These are phyloP conservation scores for Drosophila meridiana DNA, from an alignment of 2,888 invertebrate genomes.

Conservation along the genomic window DNA sequence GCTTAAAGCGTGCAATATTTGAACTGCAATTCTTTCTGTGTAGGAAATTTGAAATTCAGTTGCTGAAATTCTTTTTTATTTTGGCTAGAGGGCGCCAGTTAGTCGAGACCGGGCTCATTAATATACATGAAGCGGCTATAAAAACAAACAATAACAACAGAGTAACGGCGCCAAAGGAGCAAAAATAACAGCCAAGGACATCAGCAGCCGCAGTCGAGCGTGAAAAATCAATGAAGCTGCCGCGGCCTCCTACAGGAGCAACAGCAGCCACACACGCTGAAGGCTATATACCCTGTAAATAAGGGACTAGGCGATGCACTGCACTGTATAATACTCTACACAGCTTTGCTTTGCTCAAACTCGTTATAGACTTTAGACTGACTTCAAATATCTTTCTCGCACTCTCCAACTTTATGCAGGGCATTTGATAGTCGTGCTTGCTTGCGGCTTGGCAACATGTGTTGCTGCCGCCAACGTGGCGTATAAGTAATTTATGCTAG, in stretches of 20 bases:
- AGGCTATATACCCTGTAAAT: constrained; percentile 9
- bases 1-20: constrained; percentile 20
- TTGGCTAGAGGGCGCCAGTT: constrained; percentile 42
- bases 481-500: constrained; percentile 8
- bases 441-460: neutral
- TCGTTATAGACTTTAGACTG: neutral
- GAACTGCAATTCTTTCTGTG: constrained; percentile 38
- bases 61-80: neutral
- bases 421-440: neutral
- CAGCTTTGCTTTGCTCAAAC: neutral
- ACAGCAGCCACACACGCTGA: neutral
- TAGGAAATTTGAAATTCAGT: constrained; percentile 21
- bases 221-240: constrained; percentile 69
- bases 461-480: neutral
- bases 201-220: constrained; percentile 39
- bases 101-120: constrained; percentile 65
- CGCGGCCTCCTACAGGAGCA: constrained; percentile 31
- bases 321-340: neutral
- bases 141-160: constrained; percentile 47
- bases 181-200: constrained; percentile 73
- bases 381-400: neutral
- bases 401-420: neutral
- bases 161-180: constrained; percentile 50
- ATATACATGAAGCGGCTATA: constrained; percentile 58
- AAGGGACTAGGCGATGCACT: too few relatives aligned